A percentile compares a stretch with the other conserved stretches of the same genome.
These are phyloP conservation scores for Uria lomvia DNA, from an alignment of 2,113 vertebrate genomes.

Conservation along the genomic window DNA sequence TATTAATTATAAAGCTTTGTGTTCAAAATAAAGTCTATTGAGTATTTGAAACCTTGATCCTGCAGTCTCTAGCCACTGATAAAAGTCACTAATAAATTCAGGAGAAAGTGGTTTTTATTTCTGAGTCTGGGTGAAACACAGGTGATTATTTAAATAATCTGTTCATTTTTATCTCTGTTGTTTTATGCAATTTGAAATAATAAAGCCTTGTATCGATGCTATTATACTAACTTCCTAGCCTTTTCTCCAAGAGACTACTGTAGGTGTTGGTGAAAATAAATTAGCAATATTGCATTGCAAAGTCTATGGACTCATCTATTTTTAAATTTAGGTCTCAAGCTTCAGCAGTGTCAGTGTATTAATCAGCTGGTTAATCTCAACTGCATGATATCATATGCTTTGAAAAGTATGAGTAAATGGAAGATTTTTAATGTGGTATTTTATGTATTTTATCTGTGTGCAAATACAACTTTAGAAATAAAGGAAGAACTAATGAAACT, in stretches of 20 bases:
- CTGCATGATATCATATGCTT: neutral
- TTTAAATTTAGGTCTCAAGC: neutral
- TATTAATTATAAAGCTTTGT: neutral
- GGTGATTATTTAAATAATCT: neutral
- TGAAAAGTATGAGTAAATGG: neutral
- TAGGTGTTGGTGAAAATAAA: neutral
- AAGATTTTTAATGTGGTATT: neutral
- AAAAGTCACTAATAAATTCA: neutral
- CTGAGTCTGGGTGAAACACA: neutral
- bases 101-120: neutral
- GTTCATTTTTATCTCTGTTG: neutral
- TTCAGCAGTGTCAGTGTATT: neutral
- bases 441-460: neutral
- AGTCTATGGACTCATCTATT: neutral
- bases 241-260: neutral
- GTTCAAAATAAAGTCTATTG: neutral
- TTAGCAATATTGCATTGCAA: neutral
- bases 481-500: neutral
- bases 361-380: neutral
- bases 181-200: neutral
- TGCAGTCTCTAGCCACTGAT: neutral
- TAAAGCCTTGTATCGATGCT: neutral
- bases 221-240: neutral
- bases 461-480: neutral
- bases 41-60: neutral